A percentile compares a stretch with the other conserved stretches of the same genome.
Evolutionary conservation across 2,888 invertebrate species (phyloP).

Genomic region (Athetis lepigone): DNA sequence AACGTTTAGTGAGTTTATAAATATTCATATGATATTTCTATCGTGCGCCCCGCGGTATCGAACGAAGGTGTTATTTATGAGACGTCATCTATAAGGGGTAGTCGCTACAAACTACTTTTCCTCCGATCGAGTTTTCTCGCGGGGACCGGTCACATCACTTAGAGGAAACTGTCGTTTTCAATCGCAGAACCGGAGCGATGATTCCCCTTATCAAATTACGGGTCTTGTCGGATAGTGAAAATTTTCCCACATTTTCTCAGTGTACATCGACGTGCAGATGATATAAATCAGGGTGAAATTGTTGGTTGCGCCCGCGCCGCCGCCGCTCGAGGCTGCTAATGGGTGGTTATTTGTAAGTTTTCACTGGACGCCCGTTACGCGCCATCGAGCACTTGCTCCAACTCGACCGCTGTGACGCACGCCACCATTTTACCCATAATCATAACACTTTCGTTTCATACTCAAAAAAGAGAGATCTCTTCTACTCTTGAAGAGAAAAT

Average conservation of each 20-base stretch:
- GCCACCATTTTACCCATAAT: constrained; percentile 55
- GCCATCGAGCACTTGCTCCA: constrained; percentile 72
- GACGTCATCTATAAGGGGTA: constrained; percentile 79
- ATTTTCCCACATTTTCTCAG: constrained; percentile 90
- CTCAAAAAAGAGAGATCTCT: constrained; percentile 53
- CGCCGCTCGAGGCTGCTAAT: constrained; percentile 86
- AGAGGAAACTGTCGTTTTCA: constrained; percentile 89
- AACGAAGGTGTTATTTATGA: constrained; percentile 63
- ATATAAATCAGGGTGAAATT: constrained; percentile 90
- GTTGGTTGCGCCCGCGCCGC: constrained; percentile 80
- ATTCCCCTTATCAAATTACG: constrained; percentile 89
- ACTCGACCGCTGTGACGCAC: constrained; percentile 68
- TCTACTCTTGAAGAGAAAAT: constrained; percentile 47
- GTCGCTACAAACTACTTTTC: constrained; percentile 81
- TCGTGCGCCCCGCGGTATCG: constrained; percentile 39
- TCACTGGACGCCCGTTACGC: constrained; percentile 88
- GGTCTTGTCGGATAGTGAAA: constrained; percentile 85
- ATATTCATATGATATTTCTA: constrained; percentile 48
- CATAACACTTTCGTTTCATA: constrained; percentile 62
- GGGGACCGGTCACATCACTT: constrained; percentile 81
- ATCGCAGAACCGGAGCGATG: constrained; percentile 84
- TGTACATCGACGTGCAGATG: constrained; percentile 79
- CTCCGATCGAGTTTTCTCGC: constrained; percentile 86
- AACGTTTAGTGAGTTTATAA: constrained; percentile 40
- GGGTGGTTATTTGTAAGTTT: constrained; percentile 87